Evolutionary conservation across 2,888 invertebrate species (phyloP).

Genomic region (Peribatodes rhomboidaria): DNA sequence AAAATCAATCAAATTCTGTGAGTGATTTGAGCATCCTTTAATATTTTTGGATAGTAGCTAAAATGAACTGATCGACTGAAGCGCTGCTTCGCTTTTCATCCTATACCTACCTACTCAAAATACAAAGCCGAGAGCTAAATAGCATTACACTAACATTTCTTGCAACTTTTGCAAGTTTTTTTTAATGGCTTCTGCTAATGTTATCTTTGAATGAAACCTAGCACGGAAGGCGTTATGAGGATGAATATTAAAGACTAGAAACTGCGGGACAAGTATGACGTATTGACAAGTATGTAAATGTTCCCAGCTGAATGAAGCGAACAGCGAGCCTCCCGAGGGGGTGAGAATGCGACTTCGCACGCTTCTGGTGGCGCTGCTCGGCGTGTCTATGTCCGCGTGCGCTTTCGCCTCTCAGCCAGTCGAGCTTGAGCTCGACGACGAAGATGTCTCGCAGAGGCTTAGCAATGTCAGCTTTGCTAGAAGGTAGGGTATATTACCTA

Average conservation of each 20-base stretch:
- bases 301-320: constrained; percentile 49
- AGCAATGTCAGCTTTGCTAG: constrained; percentile 79
- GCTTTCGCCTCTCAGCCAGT: constrained; percentile 80
- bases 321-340: constrained; percentile 58
- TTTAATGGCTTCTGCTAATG: no score
- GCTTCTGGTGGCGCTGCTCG: constrained; percentile 75
- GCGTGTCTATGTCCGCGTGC: constrained; percentile 80
- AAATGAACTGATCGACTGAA: no score
- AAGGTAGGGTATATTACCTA: constrained; percentile 56
- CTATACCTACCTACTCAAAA: no score
- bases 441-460: constrained; percentile 76
- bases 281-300: neutral
- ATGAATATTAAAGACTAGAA: no score
- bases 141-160: no score
- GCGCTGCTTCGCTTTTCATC: no score
- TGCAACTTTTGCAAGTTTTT: no score
- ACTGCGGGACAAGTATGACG: no score
- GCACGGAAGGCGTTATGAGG: no score
- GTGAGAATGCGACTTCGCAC: constrained; percentile 70
- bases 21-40: constrained; percentile 42
- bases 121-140: no score
- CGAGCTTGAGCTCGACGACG: constrained; percentile 77
- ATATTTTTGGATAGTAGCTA: no score
- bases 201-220: no score
- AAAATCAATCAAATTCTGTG: constrained; percentile 60